Percentiles rank a stretch among this genome's conserved stretches.
phyloP scores from a whole-genome alignment of 1,140 invertebrate species.

The Zaprionus davidi region DNA sequence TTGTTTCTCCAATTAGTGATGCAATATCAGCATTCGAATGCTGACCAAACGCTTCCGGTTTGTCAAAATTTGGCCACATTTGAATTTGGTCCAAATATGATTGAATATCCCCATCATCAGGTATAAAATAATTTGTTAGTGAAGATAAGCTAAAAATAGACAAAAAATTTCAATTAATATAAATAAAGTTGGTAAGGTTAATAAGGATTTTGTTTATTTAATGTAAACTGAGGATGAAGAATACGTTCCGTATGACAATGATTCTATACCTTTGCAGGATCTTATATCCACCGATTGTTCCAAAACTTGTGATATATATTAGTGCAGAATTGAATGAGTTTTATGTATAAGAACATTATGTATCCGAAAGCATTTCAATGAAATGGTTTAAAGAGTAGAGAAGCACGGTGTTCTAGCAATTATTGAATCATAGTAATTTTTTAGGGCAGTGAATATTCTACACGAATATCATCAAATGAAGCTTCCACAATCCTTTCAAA shows the following conservation, averaged over 20 bases:
- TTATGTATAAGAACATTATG: too few relatives aligned
- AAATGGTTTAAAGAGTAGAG: too few relatives aligned
- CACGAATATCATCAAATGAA: too few relatives aligned
- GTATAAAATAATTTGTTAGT: constrained; percentile 91
- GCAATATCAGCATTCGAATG: constrained; percentile 96
- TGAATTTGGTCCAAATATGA: constrained; percentile 92
- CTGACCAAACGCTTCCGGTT: constrained; percentile 94
- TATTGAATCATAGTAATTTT: neutral
- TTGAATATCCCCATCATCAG: constrained; percentile 91
- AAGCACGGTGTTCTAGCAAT: too few relatives aligned
- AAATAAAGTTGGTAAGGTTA: neutral
- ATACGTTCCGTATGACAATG: too few relatives aligned
- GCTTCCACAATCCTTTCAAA: too few relatives aligned
- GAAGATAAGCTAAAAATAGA: constrained; percentile 86
- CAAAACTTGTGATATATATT: too few relatives aligned
- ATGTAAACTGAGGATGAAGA: too few relatives aligned
- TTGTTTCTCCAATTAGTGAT: constrained; percentile 91
- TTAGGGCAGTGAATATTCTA: neutral
- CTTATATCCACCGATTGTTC: too few relatives aligned
- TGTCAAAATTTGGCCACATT: constrained; percentile 90
- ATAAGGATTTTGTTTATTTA: too few relatives aligned
- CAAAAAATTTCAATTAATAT: neutral
- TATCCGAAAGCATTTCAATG: too few relatives aligned
- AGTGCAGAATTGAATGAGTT: too few relatives aligned
- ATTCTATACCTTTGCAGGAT: rapidly evolving